A percentile compares a stretch with the other conserved stretches of the same genome.
Evolutionary conservation across 2,797 vertebrate genomes (phyloP).

Genomic region (Vireo griseus): DNA sequence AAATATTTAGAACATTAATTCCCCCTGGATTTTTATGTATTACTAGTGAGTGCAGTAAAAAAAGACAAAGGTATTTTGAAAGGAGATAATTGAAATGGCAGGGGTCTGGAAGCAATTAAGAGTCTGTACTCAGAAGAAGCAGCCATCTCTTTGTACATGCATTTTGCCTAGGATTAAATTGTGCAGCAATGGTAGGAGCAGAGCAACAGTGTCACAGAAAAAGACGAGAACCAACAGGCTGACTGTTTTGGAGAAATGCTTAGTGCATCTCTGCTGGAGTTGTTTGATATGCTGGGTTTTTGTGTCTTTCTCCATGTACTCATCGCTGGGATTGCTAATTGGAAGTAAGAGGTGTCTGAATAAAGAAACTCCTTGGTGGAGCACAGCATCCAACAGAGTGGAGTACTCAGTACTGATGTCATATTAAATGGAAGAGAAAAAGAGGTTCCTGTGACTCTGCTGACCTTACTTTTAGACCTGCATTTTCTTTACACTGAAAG

Average conservation of each 20-base stretch:
- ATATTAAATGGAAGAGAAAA: not conserved
- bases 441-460: not conserved
- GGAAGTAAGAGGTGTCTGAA: not conserved
- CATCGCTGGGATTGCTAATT: not conserved
- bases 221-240: not conserved
- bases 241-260: not conserved
- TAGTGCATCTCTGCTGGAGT: not conserved
- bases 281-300: not conserved
- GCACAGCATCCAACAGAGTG: too few species aligned
- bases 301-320: not conserved
- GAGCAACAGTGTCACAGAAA: not conserved
- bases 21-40: not conserved
- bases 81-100: not conserved
- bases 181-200: not conserved
- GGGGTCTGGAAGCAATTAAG: not conserved
- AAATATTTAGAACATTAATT: not conserved
- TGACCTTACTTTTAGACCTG: not conserved
- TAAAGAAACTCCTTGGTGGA: not conserved
- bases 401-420: not conserved
- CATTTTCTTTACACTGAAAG: not conserved
- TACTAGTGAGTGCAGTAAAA: not conserved
- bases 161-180: not conserved
- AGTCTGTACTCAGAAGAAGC: not conserved
- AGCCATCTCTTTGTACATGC: not conserved
- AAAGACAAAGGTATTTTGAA: not conserved